These are phyloP conservation scores for Herminia tarsipennalis DNA, from an alignment of 2,888 invertebrate genomes.

Conservation along the genomic window DNA sequence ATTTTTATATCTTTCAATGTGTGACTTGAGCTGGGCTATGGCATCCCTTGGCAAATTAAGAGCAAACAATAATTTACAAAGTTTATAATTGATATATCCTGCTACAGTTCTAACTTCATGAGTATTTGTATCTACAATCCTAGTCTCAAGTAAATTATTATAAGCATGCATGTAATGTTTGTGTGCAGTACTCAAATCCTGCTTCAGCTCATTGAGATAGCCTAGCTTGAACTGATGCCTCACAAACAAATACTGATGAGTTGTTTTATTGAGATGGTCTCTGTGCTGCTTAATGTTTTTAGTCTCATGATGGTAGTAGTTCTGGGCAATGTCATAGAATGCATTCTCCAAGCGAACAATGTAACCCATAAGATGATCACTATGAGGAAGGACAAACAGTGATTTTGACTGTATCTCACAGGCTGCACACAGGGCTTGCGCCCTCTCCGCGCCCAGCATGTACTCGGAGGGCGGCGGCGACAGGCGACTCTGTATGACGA, in stretches of 20 bases:
- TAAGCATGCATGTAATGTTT: constrained; percentile 96
- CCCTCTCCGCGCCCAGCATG: constrained; percentile 94
- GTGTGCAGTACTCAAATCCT: constrained; percentile 94
- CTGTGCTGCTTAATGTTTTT: constrained; percentile 94
- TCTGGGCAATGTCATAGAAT: constrained; percentile 96
- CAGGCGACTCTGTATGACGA: constrained; percentile 94
- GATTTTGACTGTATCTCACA: constrained; percentile 97
- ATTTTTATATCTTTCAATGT: constrained; percentile 94
- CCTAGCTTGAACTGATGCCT: constrained; percentile 99
- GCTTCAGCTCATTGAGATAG: constrained; percentile 96
- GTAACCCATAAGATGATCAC: constrained; percentile 93
- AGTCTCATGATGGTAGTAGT: constrained; percentile 96
- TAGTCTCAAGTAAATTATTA: constrained; percentile 94
- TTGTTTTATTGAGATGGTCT: constrained; percentile 95
- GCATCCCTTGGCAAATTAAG: constrained; percentile 97
- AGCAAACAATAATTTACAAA: constrained; percentile 95
- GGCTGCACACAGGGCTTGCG: constrained; percentile 94
- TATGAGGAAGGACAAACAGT: constrained; percentile 96
- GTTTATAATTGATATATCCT: constrained; percentile 97
- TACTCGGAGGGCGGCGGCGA: constrained; percentile 93
- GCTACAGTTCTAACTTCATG: constrained; percentile 98
- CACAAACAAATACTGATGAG: constrained; percentile 96
- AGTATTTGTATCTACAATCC: constrained; percentile 95
- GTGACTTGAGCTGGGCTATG: constrained; percentile 96
- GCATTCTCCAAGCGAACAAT: constrained; percentile 94